Percentiles rank a stretch among this genome's conserved stretches.
phyloP scores from a whole-genome alignment of 1,140 invertebrate genomes.

The Mylabris phalerata region DNA sequence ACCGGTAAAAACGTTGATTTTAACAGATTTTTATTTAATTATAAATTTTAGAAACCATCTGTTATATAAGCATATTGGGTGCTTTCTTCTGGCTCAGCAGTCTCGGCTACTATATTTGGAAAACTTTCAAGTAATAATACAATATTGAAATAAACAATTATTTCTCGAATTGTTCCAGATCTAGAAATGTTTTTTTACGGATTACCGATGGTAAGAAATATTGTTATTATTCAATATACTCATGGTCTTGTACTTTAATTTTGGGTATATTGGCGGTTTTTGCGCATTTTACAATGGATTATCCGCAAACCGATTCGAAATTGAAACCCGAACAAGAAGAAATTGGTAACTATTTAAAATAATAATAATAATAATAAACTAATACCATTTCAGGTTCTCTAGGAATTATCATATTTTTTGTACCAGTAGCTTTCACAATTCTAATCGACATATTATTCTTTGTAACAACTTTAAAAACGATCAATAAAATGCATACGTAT shows the following conservation, averaged over 20 bases:
- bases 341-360: constrained; percentile 37
- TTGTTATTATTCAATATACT: constrained; percentile 75
- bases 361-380: too few relatives aligned
- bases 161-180: constrained; percentile 46
- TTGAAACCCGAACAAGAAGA: constrained; percentile 51
- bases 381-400: constrained; percentile 49
- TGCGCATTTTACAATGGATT: constrained; percentile 72
- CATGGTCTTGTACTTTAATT: constrained; percentile 63
- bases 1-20: constrained; percentile 48
- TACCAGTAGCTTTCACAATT: constrained; percentile 68
- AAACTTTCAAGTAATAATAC: constrained; percentile 60
- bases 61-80: constrained; percentile 65
- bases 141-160: constrained; percentile 1
- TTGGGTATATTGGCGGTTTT: constrained; percentile 67
- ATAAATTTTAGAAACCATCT: constrained; percentile 54
- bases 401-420: constrained; percentile 72
- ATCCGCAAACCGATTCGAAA: constrained; percentile 45
- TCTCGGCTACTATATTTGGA: constrained; percentile 79
- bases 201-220: constrained; percentile 78
- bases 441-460: constrained; percentile 72
- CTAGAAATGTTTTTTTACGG: constrained; percentile 71
- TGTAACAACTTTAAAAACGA: constrained; percentile 67
- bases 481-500: constrained; percentile 70
- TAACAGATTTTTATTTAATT: constrained; percentile 27
- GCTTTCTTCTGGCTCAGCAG: constrained; percentile 81